phyloP scores from a whole-genome alignment of 2,113 vertebrate genomes.

The Paracanthobrama guichenoti region DNA sequence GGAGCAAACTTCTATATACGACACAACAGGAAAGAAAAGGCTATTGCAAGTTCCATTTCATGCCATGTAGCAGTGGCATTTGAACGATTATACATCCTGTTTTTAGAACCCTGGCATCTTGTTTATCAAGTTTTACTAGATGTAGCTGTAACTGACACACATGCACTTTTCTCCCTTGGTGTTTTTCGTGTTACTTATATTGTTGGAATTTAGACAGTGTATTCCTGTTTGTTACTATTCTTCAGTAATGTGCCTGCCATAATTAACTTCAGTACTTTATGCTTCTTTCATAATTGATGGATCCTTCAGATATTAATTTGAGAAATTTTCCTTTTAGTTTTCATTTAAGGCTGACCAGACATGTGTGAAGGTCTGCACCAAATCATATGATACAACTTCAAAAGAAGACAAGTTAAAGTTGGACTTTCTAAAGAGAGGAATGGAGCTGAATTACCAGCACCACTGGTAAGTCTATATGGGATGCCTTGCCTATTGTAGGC shows the following conservation, averaged over 20 bases:
- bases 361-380: conserved; percentile 71
- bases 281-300: neutral
- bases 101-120: neutral
- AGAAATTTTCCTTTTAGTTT: conserved; percentile 62
- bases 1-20: too few relatives aligned
- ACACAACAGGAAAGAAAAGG: too few relatives aligned
- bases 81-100: neutral
- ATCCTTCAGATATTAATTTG: neutral
- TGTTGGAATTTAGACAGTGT: neutral
- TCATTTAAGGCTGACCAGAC: conserved; percentile 63
- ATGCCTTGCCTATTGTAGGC: neutral
- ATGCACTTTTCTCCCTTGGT: neutral
- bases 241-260: neutral
- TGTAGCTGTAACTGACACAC: neutral
- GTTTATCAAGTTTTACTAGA: conserved; percentile 9
- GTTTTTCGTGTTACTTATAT: neutral
- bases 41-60: too few relatives aligned
- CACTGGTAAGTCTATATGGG: conserved; percentile 71
- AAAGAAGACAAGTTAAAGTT: conserved; percentile 64
- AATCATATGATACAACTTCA: conserved; percentile 59
- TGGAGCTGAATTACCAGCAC: conserved; percentile 81
- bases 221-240: neutral
- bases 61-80: neutral
- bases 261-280: neutral
- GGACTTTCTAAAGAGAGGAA: conserved; percentile 79